These are phyloP conservation scores for Sterna hirundo DNA, from an alignment of 2,113 vertebrate species.

Conservation along the genomic window DNA sequence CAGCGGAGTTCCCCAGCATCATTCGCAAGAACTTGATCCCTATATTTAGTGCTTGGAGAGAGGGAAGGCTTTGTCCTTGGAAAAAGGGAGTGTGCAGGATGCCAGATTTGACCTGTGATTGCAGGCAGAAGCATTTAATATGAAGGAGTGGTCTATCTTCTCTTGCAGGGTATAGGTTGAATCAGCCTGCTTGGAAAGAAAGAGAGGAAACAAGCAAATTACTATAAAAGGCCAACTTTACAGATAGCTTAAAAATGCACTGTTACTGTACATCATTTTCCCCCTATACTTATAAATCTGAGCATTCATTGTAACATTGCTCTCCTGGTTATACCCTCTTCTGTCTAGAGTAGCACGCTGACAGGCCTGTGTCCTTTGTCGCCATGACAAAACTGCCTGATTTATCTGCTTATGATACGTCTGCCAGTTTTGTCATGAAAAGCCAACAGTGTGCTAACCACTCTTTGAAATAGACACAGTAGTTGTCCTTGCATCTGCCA, in stretches of 20 bases:
- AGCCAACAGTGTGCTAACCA: background rate
- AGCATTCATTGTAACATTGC: background rate
- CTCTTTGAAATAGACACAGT: background rate
- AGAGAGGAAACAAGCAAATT: background rate
- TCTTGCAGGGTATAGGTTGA: background rate
- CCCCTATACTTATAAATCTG: background rate
- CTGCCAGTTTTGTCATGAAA: background rate
- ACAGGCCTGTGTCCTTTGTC: background rate
- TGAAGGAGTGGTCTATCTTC: background rate
- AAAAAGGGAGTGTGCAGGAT: conserved; percentile 16
- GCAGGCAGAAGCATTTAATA: background rate
- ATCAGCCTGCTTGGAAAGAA: background rate
- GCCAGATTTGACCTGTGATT: background rate
- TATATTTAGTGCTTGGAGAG: background rate
- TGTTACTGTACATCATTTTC: background rate
- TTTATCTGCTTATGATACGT: background rate
- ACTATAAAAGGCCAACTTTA: background rate
- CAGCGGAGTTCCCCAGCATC: conserved; percentile 57
- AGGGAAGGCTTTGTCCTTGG: conserved; percentile 24
- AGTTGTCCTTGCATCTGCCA: background rate
- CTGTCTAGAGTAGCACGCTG: background rate
- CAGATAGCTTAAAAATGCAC: background rate
- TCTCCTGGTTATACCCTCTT: background rate
- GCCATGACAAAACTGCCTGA: background rate
- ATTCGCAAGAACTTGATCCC: background rate